Evolutionary conservation across 2,113 vertebrate species (phyloP), one percentile per base, ranked within the genome.

Genomic region (Merops nubicus): DNA sequence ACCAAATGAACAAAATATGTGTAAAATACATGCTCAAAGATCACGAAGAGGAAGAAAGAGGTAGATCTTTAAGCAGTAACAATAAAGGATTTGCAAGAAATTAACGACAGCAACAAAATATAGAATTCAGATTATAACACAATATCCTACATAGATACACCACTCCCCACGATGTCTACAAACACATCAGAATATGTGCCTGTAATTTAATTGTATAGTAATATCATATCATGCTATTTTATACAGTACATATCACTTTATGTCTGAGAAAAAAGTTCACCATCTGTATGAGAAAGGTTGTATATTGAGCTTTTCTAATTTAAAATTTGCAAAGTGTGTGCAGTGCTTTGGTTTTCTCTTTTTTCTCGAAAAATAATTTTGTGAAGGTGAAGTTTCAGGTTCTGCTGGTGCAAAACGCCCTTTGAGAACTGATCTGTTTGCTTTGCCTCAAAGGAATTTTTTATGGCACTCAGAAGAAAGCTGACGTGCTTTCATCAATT

Each of bases 401-500:
- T 94, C 68, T 79, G 23, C 38, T 70, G 18, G 8, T 76, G 19
- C 29, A 88, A 62, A 62, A 63, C 78, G 15, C 5, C 47, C 14
- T 12, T 12, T 63, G 86, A 93, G 51, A 90, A 95, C 17, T 81
- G 33, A 85, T 88, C 50, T 63, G 40, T 59, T 90, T 91, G 36
- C 40, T 93, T 91, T 91, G 19, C 81, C 74, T 95, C 67, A 81
- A 95, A 94, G 56, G 82, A 74, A 62, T 80, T 89, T 89, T 91
- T 97, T 86, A 70, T 92, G 48, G 85, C 47, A 56, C 54, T 89
- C 64, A 95, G 75, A 93, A 92, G 43, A 77, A 94, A 93, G 33
- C 77, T 91, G 69, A 87, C 48, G 88, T 85, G 31, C 56, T 97
- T 96, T 97, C 80, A 91, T 94, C 88, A 85, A 56, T 59, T 68